Evolutionary conservation across 1,140 invertebrate genomes (phyloP), one percentile per base, ranked within the genome.

Genomic region (Eumaeus atala): DNA sequence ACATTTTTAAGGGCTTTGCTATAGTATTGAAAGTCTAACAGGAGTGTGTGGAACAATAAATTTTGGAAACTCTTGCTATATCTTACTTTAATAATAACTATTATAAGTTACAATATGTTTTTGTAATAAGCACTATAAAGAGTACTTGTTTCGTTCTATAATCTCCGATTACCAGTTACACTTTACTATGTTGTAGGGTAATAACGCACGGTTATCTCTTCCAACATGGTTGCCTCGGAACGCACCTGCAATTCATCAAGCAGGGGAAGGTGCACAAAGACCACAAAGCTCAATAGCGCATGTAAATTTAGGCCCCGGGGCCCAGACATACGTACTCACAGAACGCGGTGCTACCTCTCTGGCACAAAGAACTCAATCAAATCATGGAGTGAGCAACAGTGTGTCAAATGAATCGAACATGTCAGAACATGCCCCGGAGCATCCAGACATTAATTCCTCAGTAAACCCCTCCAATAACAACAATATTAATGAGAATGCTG

Each of bases 201-300:
- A 84, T 49, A 84, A 82, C 63, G 69, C 77, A n/a, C 70, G 83
- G 36, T 54, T 84, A 18, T 84, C 84, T 16, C 64, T 87, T 5
- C 81, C 84, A 8, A 87, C 77, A 52, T 87, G 84, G 84, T 48
- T 87, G 35, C 84, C 84, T 7, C 62, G 83, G 38, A 77, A 72
- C 50, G 64, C 73, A 9, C 79, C 81, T 7, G 74, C 70, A 0
- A 77, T 77, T 6, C 79, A 81, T 50, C 72, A 79, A 56, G 57
- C 64, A 14, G 66, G 66, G 18, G 77, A 77, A 40, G 61, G 59
- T 1, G 48, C 69, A 7, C 81, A 74, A 56, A 61, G 83, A 44
- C 81, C 81, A 28, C 79, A 83, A 37, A 86, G 81, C 55, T 86
- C 83, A 7, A 78, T 87, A 61, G 81, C 84, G 10, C 84, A 87